Base-by-base conservation (phyloP, 2,113 vertebrate species). In the Myiagra hebetior region DNA sequence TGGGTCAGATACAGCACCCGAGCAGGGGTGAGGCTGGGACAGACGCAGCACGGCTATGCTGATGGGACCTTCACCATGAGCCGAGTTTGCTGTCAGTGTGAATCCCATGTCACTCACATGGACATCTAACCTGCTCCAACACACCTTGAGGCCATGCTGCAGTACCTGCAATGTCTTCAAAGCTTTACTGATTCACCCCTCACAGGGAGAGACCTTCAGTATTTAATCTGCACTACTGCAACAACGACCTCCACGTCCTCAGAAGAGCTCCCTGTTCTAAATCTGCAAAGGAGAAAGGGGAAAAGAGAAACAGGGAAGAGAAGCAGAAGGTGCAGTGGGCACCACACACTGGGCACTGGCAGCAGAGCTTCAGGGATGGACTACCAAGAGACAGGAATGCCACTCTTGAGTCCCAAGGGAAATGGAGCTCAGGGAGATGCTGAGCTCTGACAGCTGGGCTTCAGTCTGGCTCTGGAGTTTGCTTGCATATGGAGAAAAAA, bases 11-110 rank as follows among this genome's bases (percentile, higher is more conserved):
- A 24, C 14, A 22, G 27, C n/a, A 24, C 11, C 27, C 4, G 24
- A 44, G n/a, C 21, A 63, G 37, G 14, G 3, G 27, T 0, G 0
- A 64, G n/a, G 37, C 24, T 33, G 39, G 41, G 56, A 49, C 31
- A 76, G 44, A 44, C 53, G 9, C 42, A 77, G 60, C 42, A 23
- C 0, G 0, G 28, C 4, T 15, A 12, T 9, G 22, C 59, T n/a
- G 85, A 8, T 11, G 23, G 35, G 44, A 37, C 59, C 67, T 37
- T 7, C 87, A 33, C 33, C 46, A 19, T 0, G 30, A 90, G 44
- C 14, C 1, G 15, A 73, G 31, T 27, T 7, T 77, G 55, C 62
- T 56, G 35, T 16, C 68, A 59, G 14, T 10, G 49, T 4, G 50
- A 88, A 24, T 8, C 21, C 24, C 12, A 15, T 4, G 35, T 42